Conservation (phyloP, 2,113 vertebrate species). For the Notarius quadriscutis region DNA sequence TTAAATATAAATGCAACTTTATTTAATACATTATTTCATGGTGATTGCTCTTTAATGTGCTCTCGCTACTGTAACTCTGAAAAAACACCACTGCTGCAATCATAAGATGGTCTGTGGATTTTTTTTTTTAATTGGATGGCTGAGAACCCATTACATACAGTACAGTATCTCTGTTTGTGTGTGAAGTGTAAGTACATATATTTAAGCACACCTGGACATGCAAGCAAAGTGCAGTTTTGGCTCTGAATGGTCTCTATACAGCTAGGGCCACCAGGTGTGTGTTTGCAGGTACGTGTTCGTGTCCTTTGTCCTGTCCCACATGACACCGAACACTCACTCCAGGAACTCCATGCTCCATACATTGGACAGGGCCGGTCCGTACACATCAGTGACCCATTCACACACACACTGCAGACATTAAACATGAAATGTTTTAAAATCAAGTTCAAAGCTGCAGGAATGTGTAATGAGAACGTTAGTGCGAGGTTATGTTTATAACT, state of each 20-base stretch:
- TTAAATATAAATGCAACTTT: background rate
- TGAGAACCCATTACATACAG: background rate
- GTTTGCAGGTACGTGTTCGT: constrained; percentile 72
- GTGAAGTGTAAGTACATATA: background rate
- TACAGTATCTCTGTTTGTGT: background rate
- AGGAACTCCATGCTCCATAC: constrained; percentile 78
- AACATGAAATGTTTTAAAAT: background rate
- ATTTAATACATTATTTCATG: background rate
- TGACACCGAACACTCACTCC: constrained; percentile 78
- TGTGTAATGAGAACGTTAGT: background rate
- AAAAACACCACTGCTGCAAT: background rate
- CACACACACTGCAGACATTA: constrained; percentile 73
- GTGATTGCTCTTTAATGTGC: background rate
- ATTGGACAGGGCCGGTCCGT: constrained; percentile 66
- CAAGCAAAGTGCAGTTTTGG: constrained; percentile 62
- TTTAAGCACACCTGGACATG: constrained; percentile 73
- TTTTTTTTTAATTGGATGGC: background rate
- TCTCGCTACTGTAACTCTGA: background rate
- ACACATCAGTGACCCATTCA: constrained; percentile 78
- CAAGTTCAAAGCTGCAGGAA: background rate
- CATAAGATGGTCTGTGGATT: background rate
- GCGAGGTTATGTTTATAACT: background rate
- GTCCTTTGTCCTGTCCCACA: constrained; percentile 73
- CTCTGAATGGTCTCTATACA: constrained; percentile 66
- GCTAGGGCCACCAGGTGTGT: constrained; percentile 43